Percentiles rank a stretch among this genome's conserved stretches.
Evolutionary conservation across 2,797 vertebrate species (phyloP).

Genomic region (Miichthys miiuy): DNA sequence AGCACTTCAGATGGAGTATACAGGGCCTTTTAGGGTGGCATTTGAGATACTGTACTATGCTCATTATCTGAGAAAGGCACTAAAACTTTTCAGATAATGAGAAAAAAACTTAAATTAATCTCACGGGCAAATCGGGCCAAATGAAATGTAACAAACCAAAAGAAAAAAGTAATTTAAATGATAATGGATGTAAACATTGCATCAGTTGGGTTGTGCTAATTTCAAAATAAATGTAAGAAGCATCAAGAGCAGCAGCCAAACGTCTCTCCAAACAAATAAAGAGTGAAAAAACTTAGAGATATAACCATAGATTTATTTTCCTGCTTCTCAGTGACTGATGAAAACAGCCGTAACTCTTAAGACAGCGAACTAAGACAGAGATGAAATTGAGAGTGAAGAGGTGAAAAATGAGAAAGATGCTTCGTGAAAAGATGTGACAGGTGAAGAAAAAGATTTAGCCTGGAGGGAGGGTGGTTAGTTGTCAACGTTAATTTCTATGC

Average conservation of each 20-base stretch:
- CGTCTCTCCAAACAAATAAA: neutral
- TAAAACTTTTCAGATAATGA: constrained; percentile 3
- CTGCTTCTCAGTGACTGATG: constrained; percentile 11
- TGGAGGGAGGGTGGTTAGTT: neutral
- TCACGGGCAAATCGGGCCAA: constrained; percentile 7
- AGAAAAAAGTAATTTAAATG: constrained; percentile 19
- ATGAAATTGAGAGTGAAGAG: neutral
- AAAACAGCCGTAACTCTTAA: constrained; percentile 16
- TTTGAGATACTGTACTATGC: too few relatives aligned
- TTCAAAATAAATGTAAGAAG: neutral
- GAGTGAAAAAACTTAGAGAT: neutral
- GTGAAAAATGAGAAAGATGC: neutral
- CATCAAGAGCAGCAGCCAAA: neutral
- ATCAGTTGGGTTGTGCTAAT: neutral
- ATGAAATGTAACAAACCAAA: constrained; percentile 3
- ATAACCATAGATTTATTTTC: neutral
- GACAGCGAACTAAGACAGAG: neutral
- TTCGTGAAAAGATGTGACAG: constrained; percentile 9
- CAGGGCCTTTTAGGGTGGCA: neutral
- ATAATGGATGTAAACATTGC: constrained; percentile 9
- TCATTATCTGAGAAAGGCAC: neutral
- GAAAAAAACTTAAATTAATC: neutral
- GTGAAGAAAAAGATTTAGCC: neutral
- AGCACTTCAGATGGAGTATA: neutral
- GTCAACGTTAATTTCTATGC: neutral